Conservation (phyloP, 2,888 invertebrate genomes). For the Punctoribates punctum region DNA sequence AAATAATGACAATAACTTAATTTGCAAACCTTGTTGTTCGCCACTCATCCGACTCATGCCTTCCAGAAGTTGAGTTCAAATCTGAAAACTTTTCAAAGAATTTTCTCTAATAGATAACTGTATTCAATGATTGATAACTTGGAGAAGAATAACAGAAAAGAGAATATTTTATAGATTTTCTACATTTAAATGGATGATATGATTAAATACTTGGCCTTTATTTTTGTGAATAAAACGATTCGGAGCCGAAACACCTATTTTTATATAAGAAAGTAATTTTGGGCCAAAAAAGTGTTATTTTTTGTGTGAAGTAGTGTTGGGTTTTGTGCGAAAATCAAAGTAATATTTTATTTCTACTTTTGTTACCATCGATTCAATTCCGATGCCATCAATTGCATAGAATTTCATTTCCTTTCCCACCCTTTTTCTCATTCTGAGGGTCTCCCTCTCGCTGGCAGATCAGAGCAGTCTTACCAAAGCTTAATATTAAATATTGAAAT, state of each 20-base stretch:
- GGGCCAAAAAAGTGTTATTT: neutral
- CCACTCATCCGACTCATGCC: neutral
- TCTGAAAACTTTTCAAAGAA: too few relatives aligned
- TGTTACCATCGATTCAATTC: neutral
- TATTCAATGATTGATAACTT: neutral
- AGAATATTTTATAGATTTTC: neutral
- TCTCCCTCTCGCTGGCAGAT: slow-evolving; percentile 3
- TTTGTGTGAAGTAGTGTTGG: neutral
- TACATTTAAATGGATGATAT: too few relatives aligned
- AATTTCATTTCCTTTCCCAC: slow-evolving; percentile 38
- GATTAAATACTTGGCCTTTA: too few relatives aligned
- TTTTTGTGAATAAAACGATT: too few relatives aligned
- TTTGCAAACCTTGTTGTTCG: slow-evolving; percentile 19
- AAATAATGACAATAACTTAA: neutral
- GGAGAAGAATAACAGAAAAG: neutral
- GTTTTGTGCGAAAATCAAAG: neutral
- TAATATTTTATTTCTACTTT: slow-evolving; percentile 15
- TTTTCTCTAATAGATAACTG: neutral
- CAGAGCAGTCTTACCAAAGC: slow-evolving; percentile 14
- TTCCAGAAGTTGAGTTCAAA: neutral
- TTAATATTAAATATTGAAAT: slow-evolving; percentile 36
- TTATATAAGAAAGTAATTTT: too few relatives aligned
- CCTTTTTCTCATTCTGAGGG: slow-evolving; percentile 32
- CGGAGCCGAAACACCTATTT: too few relatives aligned
- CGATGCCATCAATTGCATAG: slow-evolving; percentile 33